phyloP scores from a whole-genome alignment of 2,797 vertebrate species.

The Brachymystax lenok region DNA sequence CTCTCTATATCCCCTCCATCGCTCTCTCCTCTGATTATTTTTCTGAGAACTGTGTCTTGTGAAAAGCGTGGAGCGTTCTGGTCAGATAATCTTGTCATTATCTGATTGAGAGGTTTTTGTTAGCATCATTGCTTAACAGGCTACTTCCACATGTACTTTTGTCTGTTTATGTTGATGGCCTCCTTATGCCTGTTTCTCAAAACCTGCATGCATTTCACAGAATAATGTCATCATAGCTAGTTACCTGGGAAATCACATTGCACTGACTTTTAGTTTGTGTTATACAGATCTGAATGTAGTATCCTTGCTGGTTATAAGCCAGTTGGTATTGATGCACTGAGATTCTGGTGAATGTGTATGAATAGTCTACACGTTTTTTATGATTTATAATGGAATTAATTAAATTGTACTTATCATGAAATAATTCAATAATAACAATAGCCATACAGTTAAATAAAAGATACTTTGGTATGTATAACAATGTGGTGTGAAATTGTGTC shows the following conservation, averaged over 20 bases:
- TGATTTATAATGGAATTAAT: neutral
- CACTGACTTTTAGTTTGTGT: neutral
- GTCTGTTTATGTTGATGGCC: conserved; percentile 12
- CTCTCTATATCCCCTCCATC: neutral
- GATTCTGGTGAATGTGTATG: neutral
- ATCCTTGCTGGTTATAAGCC: neutral
- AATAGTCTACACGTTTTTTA: neutral
- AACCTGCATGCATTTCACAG: neutral
- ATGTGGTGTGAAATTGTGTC: neutral
- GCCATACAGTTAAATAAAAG: neutral
- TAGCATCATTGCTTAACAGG: conserved; percentile 45
- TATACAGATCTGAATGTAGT: neutral
- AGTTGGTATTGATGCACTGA: neutral
- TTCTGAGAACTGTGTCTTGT: conserved; percentile 36
- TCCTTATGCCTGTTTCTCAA: neutral
- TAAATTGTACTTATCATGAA: neutral
- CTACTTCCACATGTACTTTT: conserved; percentile 23
- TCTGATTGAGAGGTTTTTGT: conserved; percentile 59
- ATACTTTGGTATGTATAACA: neutral
- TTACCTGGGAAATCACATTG: neutral
- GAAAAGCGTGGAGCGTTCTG: conserved; percentile 55
- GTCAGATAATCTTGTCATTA: conserved; percentile 64
- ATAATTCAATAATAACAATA: conserved; percentile 8
- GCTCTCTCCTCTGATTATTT: conserved; percentile 22
- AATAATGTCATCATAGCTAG: neutral